Conservation (phyloP, 2,888 invertebrate genomes). For the Siphonodentalium dalli region DNA sequence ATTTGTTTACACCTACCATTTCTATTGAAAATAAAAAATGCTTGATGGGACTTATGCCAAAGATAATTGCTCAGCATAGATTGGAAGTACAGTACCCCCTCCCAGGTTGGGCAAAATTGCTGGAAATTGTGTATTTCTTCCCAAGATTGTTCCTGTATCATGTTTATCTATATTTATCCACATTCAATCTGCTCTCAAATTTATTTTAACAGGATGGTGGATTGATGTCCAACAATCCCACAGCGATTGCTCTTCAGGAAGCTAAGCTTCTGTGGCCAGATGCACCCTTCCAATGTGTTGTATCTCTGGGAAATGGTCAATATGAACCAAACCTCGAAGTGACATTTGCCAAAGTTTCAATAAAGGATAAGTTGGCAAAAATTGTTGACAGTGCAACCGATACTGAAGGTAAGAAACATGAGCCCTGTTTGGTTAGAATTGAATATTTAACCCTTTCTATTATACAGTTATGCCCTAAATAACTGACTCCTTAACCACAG, state of each 20-base stretch:
- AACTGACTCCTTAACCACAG: no score
- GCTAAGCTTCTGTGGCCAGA: constrained; percentile 83
- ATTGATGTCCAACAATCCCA: constrained; percentile 86
- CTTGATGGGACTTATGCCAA: no score
- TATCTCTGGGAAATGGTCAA: constrained; percentile 81
- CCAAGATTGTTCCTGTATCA: no score
- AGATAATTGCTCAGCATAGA: no score
- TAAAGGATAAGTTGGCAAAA: constrained; percentile 75
- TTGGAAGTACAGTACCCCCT: no score
- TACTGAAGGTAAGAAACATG: constrained; percentile 57
- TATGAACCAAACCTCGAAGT: constrained; percentile 60
- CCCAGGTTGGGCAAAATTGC: no score
- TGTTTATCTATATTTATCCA: not conserved
- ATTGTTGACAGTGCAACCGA: constrained; percentile 61
- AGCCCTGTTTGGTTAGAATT: no score
- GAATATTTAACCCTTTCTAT: no score
- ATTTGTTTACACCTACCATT: no score
- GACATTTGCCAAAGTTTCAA: constrained; percentile 25
- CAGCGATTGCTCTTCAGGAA: constrained; percentile 87
- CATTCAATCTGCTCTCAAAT: not conserved
- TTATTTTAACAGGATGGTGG: constrained; percentile 76
- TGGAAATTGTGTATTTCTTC: no score
- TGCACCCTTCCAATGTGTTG: constrained; percentile 76
- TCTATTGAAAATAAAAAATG: no score
- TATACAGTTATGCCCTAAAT: no score